phyloP scores from a whole-genome alignment of 2,113 vertebrate species.

The Lipophrys pholis region DNA sequence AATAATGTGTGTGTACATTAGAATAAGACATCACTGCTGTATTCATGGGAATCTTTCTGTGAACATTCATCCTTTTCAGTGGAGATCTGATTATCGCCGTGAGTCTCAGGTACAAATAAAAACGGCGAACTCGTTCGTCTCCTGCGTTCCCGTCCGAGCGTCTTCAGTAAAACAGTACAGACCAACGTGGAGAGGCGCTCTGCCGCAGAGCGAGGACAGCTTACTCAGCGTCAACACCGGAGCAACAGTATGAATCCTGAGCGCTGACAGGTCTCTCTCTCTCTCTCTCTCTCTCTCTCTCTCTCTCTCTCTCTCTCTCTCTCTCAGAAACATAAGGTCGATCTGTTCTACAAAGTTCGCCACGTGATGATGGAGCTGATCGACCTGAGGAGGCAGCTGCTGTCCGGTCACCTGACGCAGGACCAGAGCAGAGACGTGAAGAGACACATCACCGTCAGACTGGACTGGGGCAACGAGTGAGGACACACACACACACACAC shows the following conservation, averaged over 20 bases:
- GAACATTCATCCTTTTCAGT: too few species aligned
- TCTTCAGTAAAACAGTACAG: neutral
- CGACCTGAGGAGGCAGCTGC: conserved; percentile 94
- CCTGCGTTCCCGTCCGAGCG: neutral
- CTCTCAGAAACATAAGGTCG: conserved; percentile 94
- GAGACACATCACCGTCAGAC: conserved; percentile 93
- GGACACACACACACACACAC: conserved; percentile 53
- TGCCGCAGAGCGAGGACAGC: neutral
- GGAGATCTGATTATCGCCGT: too few species aligned
- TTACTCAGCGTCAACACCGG: neutral
- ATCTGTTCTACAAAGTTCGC: conserved; percentile 98
- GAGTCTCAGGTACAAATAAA: too few species aligned
- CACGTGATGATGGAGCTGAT: conserved; percentile 99
- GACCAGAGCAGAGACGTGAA: conserved; percentile 97
- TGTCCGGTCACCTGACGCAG: conserved; percentile 95
- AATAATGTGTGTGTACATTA: too few species aligned
- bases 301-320: neutral
- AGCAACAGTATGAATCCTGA: neutral
- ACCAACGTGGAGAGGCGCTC: too few species aligned
- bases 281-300: too few species aligned
- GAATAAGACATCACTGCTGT: too few species aligned
- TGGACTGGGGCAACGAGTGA: conserved; percentile 99
- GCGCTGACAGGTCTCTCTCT: neutral
- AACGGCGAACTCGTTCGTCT: conserved; percentile 1
- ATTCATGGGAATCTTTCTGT: too few species aligned